phyloP scores from a whole-genome alignment of 1,140 invertebrate genomes.

The Nasonia giraulti region DNA sequence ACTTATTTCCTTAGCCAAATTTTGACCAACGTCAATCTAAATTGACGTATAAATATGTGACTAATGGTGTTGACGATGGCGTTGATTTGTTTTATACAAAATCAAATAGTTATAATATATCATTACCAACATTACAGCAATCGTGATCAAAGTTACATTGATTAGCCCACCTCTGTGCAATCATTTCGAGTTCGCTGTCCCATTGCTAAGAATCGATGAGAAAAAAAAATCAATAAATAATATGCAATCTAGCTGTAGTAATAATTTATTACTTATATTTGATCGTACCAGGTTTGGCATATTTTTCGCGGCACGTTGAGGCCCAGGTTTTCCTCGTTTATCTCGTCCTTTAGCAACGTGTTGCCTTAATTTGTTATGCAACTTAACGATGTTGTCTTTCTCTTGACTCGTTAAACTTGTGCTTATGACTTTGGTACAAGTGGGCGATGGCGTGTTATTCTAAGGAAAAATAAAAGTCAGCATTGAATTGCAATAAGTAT shows the following conservation, averaged over 20 bases:
- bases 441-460: no score
- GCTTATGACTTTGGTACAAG: no score
- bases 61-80: no score
- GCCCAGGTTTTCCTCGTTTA: constrained; percentile 71
- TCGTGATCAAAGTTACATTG: constrained; percentile 75
- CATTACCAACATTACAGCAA: not conserved
- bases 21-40: no score
- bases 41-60: no score
- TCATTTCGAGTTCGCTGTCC: constrained; percentile 76
- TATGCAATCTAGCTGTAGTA: no score
- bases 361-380: constrained; percentile 72
- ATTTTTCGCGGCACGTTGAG: constrained; percentile 73
- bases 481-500: no score
- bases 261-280: no score
- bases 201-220: constrained; percentile 67
- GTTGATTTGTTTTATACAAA: no score
- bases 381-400: constrained; percentile 57
- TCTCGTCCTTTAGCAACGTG: constrained; percentile 73
- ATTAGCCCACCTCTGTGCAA: constrained; percentile 78
- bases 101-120: not conserved
- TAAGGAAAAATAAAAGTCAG: no score
- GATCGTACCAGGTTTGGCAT: constrained; percentile 71
- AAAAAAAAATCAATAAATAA: no score
- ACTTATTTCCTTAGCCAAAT: no score
- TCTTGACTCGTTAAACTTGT: constrained; percentile 11